Conservation (phyloP, 2,888 invertebrate genomes). For the Petrolisthes cinctipes region DNA sequence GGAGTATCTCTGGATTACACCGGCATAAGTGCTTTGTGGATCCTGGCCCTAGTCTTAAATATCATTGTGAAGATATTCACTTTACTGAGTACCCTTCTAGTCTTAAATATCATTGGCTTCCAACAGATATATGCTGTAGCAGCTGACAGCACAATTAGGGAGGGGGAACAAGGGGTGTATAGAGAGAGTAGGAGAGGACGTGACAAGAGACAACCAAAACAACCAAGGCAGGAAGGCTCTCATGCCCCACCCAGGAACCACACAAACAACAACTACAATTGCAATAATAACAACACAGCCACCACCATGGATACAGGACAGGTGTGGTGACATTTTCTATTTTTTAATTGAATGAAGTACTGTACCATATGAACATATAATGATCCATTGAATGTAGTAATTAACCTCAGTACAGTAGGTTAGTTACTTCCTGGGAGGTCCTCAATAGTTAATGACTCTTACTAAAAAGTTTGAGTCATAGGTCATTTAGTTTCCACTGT, state of each 20-base stretch:
- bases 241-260: constrained; percentile 23
- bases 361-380: background rate
- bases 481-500: no score
- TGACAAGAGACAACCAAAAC: background rate
- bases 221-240: background rate
- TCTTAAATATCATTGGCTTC: background rate
- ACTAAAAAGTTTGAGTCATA: no score
- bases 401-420: no score
- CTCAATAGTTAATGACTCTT: no score
- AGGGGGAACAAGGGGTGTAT: background rate
- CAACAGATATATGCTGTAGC: constrained; percentile 20
- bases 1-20: no score
- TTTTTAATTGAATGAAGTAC: no score
- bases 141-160: constrained; percentile 14
- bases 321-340: background rate
- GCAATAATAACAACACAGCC: constrained; percentile 15
- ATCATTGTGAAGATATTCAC: no score
- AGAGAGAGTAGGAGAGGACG: background rate
- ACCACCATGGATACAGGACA: constrained; percentile 11
- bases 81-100: background rate
- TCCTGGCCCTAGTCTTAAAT: no score
- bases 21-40: no score
- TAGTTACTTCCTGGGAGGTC: no score
- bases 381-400: no score
- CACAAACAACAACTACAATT: constrained; percentile 23